These are phyloP conservation scores for Oscheius onirici DNA, from an alignment of 2,888 invertebrate species.

Conservation along the genomic window DNA sequence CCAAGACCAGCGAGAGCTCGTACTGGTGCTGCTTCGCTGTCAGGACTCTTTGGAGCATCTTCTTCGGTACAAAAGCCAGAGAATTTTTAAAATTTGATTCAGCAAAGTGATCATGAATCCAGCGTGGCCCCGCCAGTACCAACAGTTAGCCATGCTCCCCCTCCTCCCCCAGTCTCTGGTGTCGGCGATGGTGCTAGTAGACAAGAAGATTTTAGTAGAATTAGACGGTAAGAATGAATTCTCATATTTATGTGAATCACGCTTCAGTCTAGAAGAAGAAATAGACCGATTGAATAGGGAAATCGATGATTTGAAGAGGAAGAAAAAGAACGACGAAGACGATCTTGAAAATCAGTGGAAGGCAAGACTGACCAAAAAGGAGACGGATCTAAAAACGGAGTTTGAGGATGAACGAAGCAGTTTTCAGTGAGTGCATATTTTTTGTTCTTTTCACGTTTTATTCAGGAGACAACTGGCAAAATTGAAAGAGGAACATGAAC, in stretches of 20 bases:
- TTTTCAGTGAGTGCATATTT: conserved; percentile 19
- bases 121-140: neutral
- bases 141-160: neutral
- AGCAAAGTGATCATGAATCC: conserved; percentile 25
- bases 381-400: conserved; percentile 2
- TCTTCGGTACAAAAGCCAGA: conserved; percentile 3
- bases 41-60: conserved; percentile 14
- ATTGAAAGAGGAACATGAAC: conserved; percentile 45
- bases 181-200: neutral
- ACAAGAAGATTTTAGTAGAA: conserved; percentile 18
- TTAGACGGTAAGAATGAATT: neutral
- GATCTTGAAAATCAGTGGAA: conserved; percentile 31
- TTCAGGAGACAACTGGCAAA: conserved; percentile 39
- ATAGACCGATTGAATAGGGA: conserved; percentile 26
- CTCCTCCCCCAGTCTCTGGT: neutral
- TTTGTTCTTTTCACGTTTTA: no score
- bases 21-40: neutral
- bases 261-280: conserved; percentile 29
- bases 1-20: neutral
- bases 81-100: neutral
- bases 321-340: conserved; percentile 31
- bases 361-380: conserved; percentile 18
- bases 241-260: neutral
- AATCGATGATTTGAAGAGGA: conserved; percentile 30
- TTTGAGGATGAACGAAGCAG: conserved; percentile 14